Evolutionary conservation across 1,140 invertebrate species (phyloP).

Genomic region (Dysdera silvatica): DNA sequence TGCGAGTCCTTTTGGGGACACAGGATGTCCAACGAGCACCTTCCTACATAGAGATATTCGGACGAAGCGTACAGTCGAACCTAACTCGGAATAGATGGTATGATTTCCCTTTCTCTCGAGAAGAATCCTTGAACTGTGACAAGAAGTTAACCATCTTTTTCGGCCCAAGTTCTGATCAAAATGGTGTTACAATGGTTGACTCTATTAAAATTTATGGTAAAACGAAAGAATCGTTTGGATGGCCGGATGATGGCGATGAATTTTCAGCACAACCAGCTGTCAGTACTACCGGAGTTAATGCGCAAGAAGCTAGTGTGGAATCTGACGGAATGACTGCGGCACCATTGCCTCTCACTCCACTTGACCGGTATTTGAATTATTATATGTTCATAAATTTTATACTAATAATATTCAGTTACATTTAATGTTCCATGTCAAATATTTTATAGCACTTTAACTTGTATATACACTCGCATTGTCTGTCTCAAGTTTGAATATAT

Average conservation of each 20-base stretch:
- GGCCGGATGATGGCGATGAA: constrained; percentile 92
- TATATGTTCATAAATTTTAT: too few relatives aligned
- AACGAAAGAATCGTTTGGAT: constrained; percentile 90
- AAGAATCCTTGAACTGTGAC: constrained; percentile 87
- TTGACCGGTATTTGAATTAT: constrained; percentile 34
- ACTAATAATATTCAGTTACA: too few relatives aligned
- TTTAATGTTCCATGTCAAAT: too few relatives aligned
- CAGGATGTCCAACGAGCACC: constrained; percentile 79
- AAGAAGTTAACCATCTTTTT: constrained; percentile 79
- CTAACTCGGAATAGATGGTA: constrained; percentile 80
- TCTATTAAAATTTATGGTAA: constrained; percentile 89
- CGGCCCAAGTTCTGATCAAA: constrained; percentile 75
- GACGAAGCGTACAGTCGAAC: constrained; percentile 64
- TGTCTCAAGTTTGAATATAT: too few relatives aligned
- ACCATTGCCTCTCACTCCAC: constrained; percentile 42
- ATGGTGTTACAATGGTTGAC: constrained; percentile 83
- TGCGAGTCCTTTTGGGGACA: constrained; percentile 73
- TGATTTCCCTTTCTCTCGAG: constrained; percentile 85
- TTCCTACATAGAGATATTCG: constrained; percentile 75
- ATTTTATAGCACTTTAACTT: too few relatives aligned
- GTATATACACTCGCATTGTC: too few relatives aligned
- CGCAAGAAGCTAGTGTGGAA: constrained; percentile 26
- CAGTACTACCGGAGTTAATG: constrained; percentile 4
- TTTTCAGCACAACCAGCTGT: constrained; percentile 46
- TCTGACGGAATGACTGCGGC: constrained; percentile 26